Percentiles rank a stretch among this genome's conserved stretches.
Conservation (phyloP, 1,140 invertebrate species). For the Marisa cornuarietis region DNA sequence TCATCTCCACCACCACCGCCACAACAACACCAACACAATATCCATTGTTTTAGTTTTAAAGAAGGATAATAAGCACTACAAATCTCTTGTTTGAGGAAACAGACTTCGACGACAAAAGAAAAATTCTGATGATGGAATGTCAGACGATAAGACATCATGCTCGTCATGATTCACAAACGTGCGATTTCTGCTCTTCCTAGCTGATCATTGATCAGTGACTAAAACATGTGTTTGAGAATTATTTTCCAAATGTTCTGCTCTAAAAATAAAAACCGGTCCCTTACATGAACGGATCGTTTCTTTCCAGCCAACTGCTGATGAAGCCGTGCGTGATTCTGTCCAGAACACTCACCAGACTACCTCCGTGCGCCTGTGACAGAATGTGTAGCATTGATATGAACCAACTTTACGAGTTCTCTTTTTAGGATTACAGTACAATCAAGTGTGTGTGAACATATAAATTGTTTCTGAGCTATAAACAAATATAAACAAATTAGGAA, state of each 20-base stretch:
- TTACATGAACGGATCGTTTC: conserved; percentile 18
- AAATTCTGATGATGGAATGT: not conserved
- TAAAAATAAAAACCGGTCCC: not conserved
- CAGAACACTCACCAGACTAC: not conserved
- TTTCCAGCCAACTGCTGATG: conserved; percentile 21
- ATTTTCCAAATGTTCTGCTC: not conserved
- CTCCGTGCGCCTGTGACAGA: conserved; percentile 8
- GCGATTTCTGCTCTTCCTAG: not conserved
- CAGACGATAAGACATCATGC: not conserved
- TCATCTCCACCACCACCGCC: too few relatives aligned
- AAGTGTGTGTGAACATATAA: too few relatives aligned
- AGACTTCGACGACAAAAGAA: not conserved
- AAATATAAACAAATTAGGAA: too few relatives aligned
- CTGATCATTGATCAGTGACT: not conserved
- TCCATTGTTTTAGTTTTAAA: not conserved
- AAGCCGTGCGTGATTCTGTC: conserved; percentile 1
- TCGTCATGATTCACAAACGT: not conserved
- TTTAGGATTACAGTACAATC: too few relatives aligned
- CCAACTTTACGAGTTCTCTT: too few relatives aligned
- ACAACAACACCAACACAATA: too few relatives aligned
- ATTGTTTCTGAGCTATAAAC: too few relatives aligned
- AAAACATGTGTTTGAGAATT: not conserved
- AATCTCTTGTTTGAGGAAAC: not conserved
- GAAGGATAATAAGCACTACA: not conserved
- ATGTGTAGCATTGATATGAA: not conserved